Evolutionary conservation across 37 sponge, comb jelly and placozoan genomes (phyloP).

Genomic region (Beroe forskalii): DNA sequence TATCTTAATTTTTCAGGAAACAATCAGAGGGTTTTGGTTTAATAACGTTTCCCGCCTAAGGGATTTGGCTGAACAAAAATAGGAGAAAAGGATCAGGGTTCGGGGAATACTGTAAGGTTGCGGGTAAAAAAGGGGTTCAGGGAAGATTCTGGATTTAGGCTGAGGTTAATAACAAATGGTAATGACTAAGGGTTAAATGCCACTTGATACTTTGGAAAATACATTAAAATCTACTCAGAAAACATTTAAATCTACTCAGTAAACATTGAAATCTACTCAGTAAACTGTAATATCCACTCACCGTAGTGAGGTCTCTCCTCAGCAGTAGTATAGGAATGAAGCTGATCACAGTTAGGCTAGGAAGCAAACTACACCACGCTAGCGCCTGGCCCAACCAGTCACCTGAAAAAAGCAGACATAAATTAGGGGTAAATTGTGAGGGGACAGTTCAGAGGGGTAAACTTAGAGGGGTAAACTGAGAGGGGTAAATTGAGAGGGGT

Average conservation of each 20-base stretch:
- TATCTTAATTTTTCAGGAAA: no score
- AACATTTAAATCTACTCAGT: not conserved
- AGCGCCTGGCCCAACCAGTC: not conserved
- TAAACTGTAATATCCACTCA: not conserved
- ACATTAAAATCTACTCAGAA: not conserved
- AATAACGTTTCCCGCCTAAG: no score
- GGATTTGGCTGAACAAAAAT: no score
- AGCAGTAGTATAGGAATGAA: conserved; percentile 14
- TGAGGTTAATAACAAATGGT: no score
- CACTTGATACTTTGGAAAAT: no score
- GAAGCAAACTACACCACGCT: conserved; percentile 27
- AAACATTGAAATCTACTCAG: not conserved
- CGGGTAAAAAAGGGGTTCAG: no score
- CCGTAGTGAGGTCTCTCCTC: conserved; percentile 26
- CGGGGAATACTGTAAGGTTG: no score
- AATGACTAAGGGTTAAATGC: no score
- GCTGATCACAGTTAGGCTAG: conserved; percentile 16
- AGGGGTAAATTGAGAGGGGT: not conserved
- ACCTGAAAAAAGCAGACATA: conserved; percentile 5
- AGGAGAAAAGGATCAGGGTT: no score
- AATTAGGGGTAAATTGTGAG: not conserved
- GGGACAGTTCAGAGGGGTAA: not conserved
- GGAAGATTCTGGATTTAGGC: no score
- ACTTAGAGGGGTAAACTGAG: not conserved
- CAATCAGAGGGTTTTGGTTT: no score